Conservation (phyloP, 2,113 vertebrate genomes). For the Sander vitreus region DNA sequence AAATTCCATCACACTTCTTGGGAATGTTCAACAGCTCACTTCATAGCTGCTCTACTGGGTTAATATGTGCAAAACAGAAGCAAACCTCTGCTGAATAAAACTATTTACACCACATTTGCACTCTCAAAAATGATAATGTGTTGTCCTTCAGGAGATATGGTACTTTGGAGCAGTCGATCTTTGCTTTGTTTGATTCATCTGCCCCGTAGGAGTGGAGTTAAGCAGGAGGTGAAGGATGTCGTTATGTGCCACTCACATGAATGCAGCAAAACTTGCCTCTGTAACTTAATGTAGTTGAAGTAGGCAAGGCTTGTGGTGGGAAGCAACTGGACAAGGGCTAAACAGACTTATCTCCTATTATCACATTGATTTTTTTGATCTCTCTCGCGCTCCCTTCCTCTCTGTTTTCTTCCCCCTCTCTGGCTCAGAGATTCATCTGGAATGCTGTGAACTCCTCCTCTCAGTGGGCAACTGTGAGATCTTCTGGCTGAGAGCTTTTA, state of each 20-base stretch:
- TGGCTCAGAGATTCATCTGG: conserved; percentile 40
- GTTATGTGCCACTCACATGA: conserved; percentile 44
- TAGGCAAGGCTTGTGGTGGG: conserved; percentile 10
- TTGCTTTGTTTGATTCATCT: conserved; percentile 31
- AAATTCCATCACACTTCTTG: background rate
- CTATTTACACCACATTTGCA: background rate
- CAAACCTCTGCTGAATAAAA: background rate
- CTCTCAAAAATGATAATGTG: background rate
- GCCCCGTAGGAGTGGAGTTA: background rate
- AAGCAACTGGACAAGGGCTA: conserved; percentile 46
- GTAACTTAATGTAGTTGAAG: conserved; percentile 23
- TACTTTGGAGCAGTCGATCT: background rate
- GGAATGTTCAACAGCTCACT: background rate
- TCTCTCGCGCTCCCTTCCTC: conserved; percentile 26
- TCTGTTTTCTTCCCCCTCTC: conserved; percentile 37
- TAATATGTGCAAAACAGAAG: conserved; percentile 3
- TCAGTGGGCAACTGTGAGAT: conserved; percentile 63
- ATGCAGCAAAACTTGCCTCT: conserved; percentile 36
- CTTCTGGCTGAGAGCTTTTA: conserved; percentile 70
- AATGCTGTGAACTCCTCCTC: conserved; percentile 65
- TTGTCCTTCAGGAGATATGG: background rate
- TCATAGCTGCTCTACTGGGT: background rate
- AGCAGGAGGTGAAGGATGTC: conserved; percentile 10
- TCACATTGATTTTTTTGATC: conserved; percentile 56
- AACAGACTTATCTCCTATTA: conserved; percentile 66